Percentiles rank a stretch among this genome's conserved stretches.
phyloP scores from a whole-genome alignment of 35 echinoderm and acorn worm species.

The Stichopus chloronotus region DNA sequence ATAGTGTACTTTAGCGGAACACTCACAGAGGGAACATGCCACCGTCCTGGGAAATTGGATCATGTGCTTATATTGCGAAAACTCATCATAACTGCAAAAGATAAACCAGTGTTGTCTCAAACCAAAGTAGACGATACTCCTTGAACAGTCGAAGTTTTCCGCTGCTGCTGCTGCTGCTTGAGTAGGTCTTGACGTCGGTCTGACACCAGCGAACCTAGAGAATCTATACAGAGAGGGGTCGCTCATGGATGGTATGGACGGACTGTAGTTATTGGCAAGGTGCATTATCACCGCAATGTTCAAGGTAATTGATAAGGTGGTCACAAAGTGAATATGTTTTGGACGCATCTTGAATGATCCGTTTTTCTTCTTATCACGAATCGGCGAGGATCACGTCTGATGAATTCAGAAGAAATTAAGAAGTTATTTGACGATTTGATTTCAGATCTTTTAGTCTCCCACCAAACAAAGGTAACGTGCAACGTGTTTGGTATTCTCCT shows the following conservation, averaged over 20 bases:
- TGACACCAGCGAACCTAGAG: not conserved
- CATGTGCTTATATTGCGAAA: constrained; percentile 39
- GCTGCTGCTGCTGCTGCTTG: not conserved
- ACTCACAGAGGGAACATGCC: not conserved
- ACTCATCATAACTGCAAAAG: constrained; percentile 22
- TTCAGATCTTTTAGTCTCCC: too few relatives aligned
- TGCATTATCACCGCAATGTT: not conserved
- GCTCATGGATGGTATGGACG: not conserved
- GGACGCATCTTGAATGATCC: not conserved
- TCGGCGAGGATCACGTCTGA: too few relatives aligned
- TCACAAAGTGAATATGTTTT: not conserved
- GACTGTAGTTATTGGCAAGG: not conserved
- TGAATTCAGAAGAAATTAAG: too few relatives aligned
- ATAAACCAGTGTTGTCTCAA: constrained; percentile 29
- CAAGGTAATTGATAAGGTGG: not conserved
- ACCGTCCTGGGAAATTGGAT: constrained; percentile 30
- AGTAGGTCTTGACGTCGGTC: not conserved
- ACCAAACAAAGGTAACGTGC: too few relatives aligned
- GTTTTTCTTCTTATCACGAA: too few relatives aligned
- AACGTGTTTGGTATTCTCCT: too few relatives aligned
- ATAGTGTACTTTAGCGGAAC: constrained; percentile 8
- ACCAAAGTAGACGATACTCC: constrained; percentile 10
- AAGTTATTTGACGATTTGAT: too few relatives aligned
- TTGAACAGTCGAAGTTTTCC: not conserved
- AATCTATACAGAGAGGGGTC: not conserved